Evolutionary conservation across 2,113 vertebrate genomes (phyloP).

Genomic region (Rattus rattus): DNA sequence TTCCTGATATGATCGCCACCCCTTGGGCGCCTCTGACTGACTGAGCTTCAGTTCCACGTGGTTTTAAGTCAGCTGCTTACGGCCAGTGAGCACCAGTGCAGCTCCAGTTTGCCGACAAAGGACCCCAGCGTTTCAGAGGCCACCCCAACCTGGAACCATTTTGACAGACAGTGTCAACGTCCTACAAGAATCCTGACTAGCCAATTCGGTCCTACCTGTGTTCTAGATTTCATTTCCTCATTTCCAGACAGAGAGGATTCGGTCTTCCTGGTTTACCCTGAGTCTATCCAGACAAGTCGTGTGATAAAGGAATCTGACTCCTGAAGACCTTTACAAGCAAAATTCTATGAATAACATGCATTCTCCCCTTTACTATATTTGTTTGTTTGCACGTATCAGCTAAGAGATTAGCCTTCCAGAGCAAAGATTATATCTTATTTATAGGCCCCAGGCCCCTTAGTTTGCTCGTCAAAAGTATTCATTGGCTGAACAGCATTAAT

Average conservation of each 20-base stretch:
- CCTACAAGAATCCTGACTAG: not conserved
- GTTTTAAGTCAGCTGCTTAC: not conserved
- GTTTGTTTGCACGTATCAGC: not conserved
- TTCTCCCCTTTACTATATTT: not conserved
- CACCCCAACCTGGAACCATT: not conserved
- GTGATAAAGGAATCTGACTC: not conserved
- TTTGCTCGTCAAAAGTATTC: not conserved
- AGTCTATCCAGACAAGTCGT: not conserved
- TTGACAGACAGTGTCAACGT: not conserved
- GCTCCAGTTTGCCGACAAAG: not conserved
- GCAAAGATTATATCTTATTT: not conserved
- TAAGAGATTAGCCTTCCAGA: not conserved
- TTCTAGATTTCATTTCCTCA: not conserved
- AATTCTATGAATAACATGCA: not conserved
- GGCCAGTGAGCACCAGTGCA: not conserved
- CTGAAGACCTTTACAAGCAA: not conserved
- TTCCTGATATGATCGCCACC: not conserved
- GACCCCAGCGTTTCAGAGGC: not conserved
- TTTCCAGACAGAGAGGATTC: not conserved
- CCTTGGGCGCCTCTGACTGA: not conserved
- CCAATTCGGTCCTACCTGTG: fast-evolving
- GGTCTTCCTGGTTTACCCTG: not conserved
- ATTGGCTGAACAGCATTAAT: not conserved
- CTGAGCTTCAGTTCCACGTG: not conserved
- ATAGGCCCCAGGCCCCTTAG: not conserved